phyloP scores from a whole-genome alignment of 2,888 invertebrate genomes.

The Ectropis crepuscularia region DNA sequence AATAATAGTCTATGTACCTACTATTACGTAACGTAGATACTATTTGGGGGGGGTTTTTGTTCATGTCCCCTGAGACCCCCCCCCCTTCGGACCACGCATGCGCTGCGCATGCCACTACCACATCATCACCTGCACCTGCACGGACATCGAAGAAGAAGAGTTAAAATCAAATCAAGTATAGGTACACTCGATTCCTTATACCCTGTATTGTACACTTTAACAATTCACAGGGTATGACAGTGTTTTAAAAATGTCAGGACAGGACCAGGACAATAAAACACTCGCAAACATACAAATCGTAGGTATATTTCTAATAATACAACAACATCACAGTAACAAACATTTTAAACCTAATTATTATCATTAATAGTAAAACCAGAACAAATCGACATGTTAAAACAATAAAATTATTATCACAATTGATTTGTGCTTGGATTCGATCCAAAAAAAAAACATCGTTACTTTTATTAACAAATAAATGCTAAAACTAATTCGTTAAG shows the following conservation, averaged over 20 bases:
- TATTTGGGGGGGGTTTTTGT: too few species aligned
- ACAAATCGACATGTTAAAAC: conserved; percentile 25
- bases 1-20: too few species aligned
- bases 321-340: conserved; percentile 47
- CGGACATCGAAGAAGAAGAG: too few species aligned
- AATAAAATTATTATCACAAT: conserved; percentile 31
- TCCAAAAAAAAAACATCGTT: conserved; percentile 22
- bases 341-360: conserved; percentile 31
- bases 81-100: too few species aligned
- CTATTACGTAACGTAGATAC: too few species aligned
- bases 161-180: too few species aligned
- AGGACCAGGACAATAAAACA: not conserved
- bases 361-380: conserved; percentile 27
- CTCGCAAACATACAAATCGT: conserved; percentile 19
- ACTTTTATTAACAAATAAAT: conserved; percentile 8
- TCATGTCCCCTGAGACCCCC: too few species aligned
- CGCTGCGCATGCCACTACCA: too few species aligned
- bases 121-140: too few species aligned
- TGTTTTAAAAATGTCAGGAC: too few species aligned
- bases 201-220: not conserved
- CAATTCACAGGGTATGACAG: not conserved
- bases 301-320: conserved; percentile 38
- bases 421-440: conserved; percentile 34
- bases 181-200: too few species aligned
- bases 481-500: not conserved